Evolutionary conservation across 2,797 vertebrate genomes (phyloP).

Genomic region (Tapirus indicus): DNA sequence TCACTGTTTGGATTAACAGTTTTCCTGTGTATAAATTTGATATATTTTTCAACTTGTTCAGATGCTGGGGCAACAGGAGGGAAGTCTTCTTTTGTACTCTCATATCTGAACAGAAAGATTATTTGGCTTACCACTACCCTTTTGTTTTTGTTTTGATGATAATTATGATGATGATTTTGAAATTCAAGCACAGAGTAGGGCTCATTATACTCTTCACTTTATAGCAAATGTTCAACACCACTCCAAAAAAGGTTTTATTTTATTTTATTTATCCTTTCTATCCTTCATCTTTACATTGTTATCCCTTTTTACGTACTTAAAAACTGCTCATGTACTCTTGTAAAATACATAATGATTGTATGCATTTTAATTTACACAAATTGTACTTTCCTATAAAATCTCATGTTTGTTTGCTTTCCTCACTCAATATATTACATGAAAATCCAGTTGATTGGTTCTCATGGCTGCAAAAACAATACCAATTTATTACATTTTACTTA

Average conservation of each 20-base stretch:
- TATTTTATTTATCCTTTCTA: background rate
- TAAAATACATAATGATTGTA: background rate
- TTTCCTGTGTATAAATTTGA: background rate
- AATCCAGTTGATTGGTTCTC: background rate
- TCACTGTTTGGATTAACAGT: background rate
- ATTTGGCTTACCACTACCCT: background rate
- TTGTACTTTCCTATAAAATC: background rate
- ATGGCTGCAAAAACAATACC: background rate
- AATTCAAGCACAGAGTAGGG: background rate
- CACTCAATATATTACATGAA: background rate
- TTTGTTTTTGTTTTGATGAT: background rate
- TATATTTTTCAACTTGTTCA: background rate
- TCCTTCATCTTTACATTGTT: background rate
- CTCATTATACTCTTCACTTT: background rate
- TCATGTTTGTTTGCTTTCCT: background rate
- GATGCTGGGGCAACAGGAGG: background rate
- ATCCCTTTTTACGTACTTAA: background rate
- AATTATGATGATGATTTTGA: background rate
- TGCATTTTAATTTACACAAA: background rate
- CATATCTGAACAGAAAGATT: background rate
- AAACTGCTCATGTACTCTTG: background rate
- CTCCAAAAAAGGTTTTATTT: background rate
- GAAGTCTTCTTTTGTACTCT: background rate
- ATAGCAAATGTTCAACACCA: background rate
- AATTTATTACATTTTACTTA: background rate